Percentiles rank a stretch among this genome's conserved stretches.
These are phyloP conservation scores for Capitulum mitella DNA, from an alignment of 2,888 invertebrate species.

Conservation along the genomic window DNA sequence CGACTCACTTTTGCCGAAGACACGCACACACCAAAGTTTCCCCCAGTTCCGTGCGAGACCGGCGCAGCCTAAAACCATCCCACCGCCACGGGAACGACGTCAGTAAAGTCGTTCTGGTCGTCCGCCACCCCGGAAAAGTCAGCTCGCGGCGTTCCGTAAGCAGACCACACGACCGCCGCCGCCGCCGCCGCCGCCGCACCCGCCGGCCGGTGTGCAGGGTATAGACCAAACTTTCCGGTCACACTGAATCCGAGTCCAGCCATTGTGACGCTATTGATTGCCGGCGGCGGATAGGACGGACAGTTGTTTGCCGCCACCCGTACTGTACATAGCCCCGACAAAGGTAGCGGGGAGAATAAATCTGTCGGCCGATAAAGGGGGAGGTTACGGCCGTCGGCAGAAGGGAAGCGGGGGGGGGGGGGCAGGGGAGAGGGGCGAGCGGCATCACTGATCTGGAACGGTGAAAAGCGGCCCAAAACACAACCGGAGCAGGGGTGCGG, in stretches of 20 bases:
- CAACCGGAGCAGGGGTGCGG: not conserved
- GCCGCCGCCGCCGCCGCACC: too few species aligned
- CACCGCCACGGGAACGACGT: too few species aligned
- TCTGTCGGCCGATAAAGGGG: not conserved
- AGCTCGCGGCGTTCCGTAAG: not conserved
- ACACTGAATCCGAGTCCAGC: not conserved
- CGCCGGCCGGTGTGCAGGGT: not conserved
- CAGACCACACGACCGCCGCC: not conserved
- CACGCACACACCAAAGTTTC: not conserved
- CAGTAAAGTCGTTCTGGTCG: not conserved
- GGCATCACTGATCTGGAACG: not conserved
- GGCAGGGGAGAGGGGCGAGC: not conserved
- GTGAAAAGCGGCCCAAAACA: not conserved
- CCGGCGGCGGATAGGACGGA: not conserved
- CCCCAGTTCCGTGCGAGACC: not conserved
- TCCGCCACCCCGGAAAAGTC: not conserved
- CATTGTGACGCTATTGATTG: not conserved
- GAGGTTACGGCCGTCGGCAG: not conserved
- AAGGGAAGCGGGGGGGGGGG: too few species aligned
- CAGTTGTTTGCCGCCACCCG: conserved; percentile 13
- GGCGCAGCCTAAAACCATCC: not conserved
- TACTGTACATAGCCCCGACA: not conserved
- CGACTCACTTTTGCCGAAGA: not conserved
- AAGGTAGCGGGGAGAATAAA: not conserved
- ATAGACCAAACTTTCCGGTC: conserved; percentile 7